A percentile compares a stretch with the other conserved stretches of the same genome.
Evolutionary conservation across 2,888 invertebrate genomes (phyloP).

Genomic region (Rhingia rostrata): DNA sequence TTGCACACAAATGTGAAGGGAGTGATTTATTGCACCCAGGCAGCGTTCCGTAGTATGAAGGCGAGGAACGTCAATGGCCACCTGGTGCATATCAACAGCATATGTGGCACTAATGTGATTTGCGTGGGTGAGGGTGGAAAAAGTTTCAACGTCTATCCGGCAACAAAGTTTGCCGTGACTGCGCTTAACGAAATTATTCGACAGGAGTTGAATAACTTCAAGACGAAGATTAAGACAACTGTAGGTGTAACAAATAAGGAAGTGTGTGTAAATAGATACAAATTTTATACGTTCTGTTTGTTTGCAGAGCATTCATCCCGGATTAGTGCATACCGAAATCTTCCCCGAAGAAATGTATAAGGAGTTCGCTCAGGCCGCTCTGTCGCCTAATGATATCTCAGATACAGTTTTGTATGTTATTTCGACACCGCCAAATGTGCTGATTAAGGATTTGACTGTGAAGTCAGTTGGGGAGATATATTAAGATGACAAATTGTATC

Average conservation of each 20-base stretch:
- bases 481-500: background rate
- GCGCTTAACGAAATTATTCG: slow-evolving; percentile 80
- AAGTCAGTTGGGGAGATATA: slow-evolving; percentile 78
- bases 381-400: slow-evolving; percentile 77
- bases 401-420: slow-evolving; percentile 77
- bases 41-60: slow-evolving; percentile 84
- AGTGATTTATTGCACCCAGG: slow-evolving; percentile 83
- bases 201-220: slow-evolving; percentile 79
- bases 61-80: slow-evolving; percentile 79
- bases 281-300: background rate
- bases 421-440: slow-evolving; percentile 78
- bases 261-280: slow-evolving; percentile 73
- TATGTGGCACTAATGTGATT: slow-evolving; percentile 83
- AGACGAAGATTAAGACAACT: slow-evolving; percentile 78
- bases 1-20: slow-evolving; percentile 84
- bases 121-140: slow-evolving; percentile 77
- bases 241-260: slow-evolving; percentile 78
- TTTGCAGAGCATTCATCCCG: slow-evolving; percentile 83
- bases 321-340: slow-evolving; percentile 83
- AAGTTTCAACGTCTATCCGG: slow-evolving; percentile 81
- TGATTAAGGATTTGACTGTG: slow-evolving; percentile 78
- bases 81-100: slow-evolving; percentile 79
- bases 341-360: slow-evolving; percentile 76
- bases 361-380: slow-evolving; percentile 46
- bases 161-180: slow-evolving; percentile 80